Percentiles rank a stretch among this genome's conserved stretches.
phyloP scores from a whole-genome alignment of 2,888 invertebrate species.

The Villa cingulata region DNA sequence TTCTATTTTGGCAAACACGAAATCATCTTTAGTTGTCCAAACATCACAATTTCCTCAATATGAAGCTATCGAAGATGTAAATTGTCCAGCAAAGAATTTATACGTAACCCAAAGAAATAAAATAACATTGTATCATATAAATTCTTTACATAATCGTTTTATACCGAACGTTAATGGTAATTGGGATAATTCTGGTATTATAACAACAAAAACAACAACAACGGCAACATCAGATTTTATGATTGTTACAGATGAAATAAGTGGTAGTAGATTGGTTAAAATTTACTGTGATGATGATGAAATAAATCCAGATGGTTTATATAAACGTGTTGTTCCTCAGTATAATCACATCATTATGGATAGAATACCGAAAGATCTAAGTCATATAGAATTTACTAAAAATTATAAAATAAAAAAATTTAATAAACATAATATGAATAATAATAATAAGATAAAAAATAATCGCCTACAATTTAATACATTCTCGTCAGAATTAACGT shows the following conservation, averaged over 20 bases:
- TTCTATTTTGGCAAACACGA: too few relatives aligned
- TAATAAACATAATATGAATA: slow-evolving; percentile 3
- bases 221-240: background rate
- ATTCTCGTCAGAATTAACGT: background rate
- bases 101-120: slow-evolving; percentile 27
- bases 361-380: slow-evolving; percentile 28
- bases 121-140: slow-evolving; percentile 39
- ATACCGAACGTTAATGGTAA: slow-evolving; percentile 49
- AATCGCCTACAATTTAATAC: background rate
- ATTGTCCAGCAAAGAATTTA: slow-evolving; percentile 27
- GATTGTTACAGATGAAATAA: background rate
- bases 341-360: slow-evolving; percentile 28
- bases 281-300: background rate
- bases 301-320: slow-evolving; percentile 9
- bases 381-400: slow-evolving; percentile 19
- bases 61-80: slow-evolving; percentile 24
- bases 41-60: slow-evolving; percentile 18
- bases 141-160: slow-evolving; percentile 41
- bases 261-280: slow-evolving; percentile 3
- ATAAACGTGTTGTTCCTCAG: slow-evolving; percentile 28
- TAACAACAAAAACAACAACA: background rate
- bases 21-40: too few relatives aligned
- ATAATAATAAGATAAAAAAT: background rate
- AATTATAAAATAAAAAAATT: slow-evolving; percentile 15
- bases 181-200: slow-evolving; percentile 27